A percentile compares a stretch with the other conserved stretches of the same genome.
phyloP scores from a whole-genome alignment of 2,113 vertebrate genomes.

The Podarcis cretensis region DNA sequence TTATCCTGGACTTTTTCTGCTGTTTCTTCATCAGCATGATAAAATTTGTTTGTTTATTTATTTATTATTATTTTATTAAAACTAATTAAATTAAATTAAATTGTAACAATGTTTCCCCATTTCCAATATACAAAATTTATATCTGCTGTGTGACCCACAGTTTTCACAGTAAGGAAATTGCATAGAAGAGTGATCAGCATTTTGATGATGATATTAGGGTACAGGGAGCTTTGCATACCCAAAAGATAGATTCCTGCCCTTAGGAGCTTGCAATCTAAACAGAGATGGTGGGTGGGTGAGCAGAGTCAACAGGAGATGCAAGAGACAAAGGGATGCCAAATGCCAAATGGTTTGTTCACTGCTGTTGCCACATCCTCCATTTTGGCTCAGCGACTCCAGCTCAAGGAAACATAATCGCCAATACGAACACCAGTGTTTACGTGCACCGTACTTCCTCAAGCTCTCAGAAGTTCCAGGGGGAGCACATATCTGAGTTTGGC shows the following conservation, averaged over 20 bases:
- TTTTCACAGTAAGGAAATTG: background rate
- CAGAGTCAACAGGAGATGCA: no score
- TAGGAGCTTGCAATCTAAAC: background rate
- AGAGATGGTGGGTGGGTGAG: background rate
- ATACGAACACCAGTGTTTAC: no score
- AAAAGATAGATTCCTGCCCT: no score
- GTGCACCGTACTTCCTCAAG: background rate
- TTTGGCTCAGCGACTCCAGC: background rate
- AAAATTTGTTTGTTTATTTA: background rate
- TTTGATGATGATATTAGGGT: background rate
- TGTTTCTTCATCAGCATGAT: background rate
- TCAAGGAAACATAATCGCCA: background rate
- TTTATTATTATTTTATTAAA: background rate
- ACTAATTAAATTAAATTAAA: background rate
- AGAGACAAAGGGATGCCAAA: background rate
- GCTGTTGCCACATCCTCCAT: background rate
- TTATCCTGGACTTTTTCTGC: background rate
- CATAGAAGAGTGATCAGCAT: background rate
- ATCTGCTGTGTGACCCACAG: no score
- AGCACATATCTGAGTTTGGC: background rate
- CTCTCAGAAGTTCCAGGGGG: background rate
- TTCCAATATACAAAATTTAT: background rate
- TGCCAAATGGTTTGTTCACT: background rate
- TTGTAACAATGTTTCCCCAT: background rate
- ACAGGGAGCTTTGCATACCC: background rate